phyloP scores from a whole-genome alignment of 2,888 invertebrate genomes.

The Abscondita cerata region DNA sequence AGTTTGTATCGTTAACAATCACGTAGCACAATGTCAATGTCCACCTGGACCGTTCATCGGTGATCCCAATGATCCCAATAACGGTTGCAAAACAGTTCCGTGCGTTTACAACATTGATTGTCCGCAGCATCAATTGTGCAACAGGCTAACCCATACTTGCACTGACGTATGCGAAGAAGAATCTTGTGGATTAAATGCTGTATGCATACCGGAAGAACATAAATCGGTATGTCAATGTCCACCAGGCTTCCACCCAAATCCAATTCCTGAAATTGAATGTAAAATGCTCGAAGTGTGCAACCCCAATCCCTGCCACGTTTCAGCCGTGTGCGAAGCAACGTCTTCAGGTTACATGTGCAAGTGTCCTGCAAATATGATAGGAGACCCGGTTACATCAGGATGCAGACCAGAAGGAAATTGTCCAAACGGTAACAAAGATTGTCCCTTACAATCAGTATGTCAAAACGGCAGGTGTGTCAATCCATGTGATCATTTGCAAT shows the following conservation, averaged over 20 bases:
- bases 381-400: constrained; percentile 78
- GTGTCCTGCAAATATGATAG: constrained; percentile 78
- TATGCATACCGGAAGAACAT: constrained; percentile 87
- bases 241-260: constrained; percentile 80
- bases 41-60: constrained; percentile 87
- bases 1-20: constrained; percentile 87
- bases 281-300: constrained; percentile 73
- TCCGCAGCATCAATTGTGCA: constrained; percentile 79
- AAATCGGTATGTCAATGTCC: constrained; percentile 85
- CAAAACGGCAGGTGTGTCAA: constrained; percentile 75
- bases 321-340: constrained; percentile 79
- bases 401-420: constrained; percentile 82
- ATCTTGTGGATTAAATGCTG: constrained; percentile 85
- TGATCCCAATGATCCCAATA: constrained; percentile 78
- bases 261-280: constrained; percentile 85
- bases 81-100: constrained; percentile 80
- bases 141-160: constrained; percentile 83
- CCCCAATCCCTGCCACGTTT: constrained; percentile 80
- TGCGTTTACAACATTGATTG: constrained; percentile 90
- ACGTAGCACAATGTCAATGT: constrained; percentile 88
- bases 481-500: constrained; percentile 78
- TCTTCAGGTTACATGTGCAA: constrained; percentile 76
- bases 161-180: constrained; percentile 81
- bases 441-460: constrained; percentile 78
- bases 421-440: constrained; percentile 74